These are phyloP conservation scores for Dipus sagitta DNA, from an alignment of 2,797 vertebrate genomes.

Conservation along the genomic window DNA sequence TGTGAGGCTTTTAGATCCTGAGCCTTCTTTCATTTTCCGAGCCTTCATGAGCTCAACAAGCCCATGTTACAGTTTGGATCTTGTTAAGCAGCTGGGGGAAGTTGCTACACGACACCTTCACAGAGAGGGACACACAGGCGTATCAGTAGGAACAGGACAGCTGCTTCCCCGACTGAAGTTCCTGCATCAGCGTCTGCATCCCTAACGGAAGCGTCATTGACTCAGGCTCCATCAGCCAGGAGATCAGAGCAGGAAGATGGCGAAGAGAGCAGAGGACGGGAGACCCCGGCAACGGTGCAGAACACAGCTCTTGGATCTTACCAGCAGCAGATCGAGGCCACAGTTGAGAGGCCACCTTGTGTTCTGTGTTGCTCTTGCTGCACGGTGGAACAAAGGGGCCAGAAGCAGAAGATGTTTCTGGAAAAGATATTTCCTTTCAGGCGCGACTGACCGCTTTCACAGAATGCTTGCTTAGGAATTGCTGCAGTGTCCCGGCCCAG, in stretches of 20 bases:
- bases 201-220: not conserved
- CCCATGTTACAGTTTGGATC: too few relatives aligned
- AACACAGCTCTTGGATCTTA: not conserved
- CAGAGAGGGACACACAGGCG: not conserved
- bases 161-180: not conserved
- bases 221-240: not conserved
- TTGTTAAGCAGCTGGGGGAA: too few relatives aligned
- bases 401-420: slow-evolving; percentile 93
- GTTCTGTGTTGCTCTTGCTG: slow-evolving; percentile 85
- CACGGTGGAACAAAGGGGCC: slow-evolving; percentile 93
- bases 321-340: not conserved
- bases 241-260: not conserved
- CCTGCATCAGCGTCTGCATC: not conserved
- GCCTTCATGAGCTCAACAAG: too few relatives aligned
- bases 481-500: slow-evolving; percentile 94
- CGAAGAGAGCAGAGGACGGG: not conserved
- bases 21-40: too few relatives aligned
- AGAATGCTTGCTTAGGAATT: slow-evolving; percentile 93
- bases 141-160: not conserved
- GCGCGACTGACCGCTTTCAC: slow-evolving; percentile 95
- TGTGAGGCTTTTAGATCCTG: too few relatives aligned
- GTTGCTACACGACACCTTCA: not conserved
- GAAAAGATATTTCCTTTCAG: slow-evolving; percentile 92
- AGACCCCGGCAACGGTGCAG: too few relatives aligned
- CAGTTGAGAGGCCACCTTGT: not conserved